Conservation (phyloP, 2,888 invertebrate species). For the Mythimna albipuncta region DNA sequence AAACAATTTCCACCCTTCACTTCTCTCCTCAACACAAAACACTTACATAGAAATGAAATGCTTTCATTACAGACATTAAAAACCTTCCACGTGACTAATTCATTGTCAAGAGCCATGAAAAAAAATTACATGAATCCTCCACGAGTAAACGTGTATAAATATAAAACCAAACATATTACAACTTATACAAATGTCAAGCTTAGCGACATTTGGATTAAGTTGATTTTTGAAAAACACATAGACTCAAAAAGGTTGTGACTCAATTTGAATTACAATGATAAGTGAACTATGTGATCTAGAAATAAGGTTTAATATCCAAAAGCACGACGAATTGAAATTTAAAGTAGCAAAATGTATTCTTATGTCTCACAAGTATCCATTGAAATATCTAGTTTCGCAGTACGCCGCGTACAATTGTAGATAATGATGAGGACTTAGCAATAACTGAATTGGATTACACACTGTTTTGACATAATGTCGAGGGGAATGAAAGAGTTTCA, state of each 20-base stretch:
- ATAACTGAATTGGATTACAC: conserved; percentile 54
- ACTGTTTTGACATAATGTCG: conserved; percentile 49
- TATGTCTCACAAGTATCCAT: conserved; percentile 31
- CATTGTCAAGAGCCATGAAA: conserved; percentile 43
- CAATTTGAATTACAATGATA: conserved; percentile 1
- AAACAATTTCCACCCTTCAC: conserved; percentile 13
- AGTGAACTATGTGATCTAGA: fast-evolving
- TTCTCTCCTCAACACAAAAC: conserved; percentile 15
- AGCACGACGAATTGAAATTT: background rate
- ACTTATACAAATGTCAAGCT: conserved; percentile 24
- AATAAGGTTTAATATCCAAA: background rate
- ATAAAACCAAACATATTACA: background rate
- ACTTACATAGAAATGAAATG: too few relatives aligned
- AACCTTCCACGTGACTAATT: conserved; percentile 54
- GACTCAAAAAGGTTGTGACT: background rate
- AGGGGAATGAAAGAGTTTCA: conserved; percentile 22
- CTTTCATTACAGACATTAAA: conserved; percentile 48
- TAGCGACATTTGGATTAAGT: conserved; percentile 8
- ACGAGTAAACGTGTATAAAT: conserved; percentile 2
- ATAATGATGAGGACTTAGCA: conserved; percentile 29
- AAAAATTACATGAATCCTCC: conserved; percentile 35
- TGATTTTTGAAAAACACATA: conserved; percentile 12
- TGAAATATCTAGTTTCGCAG: conserved; percentile 48
- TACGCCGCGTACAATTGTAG: conserved; percentile 38
- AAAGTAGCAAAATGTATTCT: conserved; percentile 30